phyloP scores from a whole-genome alignment of 2,797 vertebrate genomes.

The Enteromius trimaculatus region DNA sequence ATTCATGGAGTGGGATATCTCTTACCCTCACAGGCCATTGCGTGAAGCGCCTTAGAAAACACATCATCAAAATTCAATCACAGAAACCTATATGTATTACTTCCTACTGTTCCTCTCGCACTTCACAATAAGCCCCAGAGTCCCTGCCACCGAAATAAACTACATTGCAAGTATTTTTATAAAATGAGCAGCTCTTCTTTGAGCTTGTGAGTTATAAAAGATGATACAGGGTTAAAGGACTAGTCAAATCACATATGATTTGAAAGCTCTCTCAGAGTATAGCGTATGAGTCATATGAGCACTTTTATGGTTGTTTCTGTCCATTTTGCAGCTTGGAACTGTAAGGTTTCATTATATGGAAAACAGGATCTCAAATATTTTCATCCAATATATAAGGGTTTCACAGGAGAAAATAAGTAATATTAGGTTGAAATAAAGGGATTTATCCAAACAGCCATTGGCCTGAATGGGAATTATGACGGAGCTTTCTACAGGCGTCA shows the following conservation, averaged over 20 bases:
- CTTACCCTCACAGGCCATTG: neutral
- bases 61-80: conserved; percentile 21
- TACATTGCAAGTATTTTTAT: neutral
- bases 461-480: neutral
- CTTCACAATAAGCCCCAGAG: conserved; percentile 2
- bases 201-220: neutral
- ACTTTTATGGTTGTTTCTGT: neutral
- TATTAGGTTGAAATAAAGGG: neutral
- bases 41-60: conserved; percentile 22
- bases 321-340: neutral
- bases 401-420: neutral
- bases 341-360: neutral
- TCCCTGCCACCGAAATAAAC: neutral
- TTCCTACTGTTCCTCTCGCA: neutral
- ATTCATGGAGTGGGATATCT: conserved; percentile 17
- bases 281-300: neutral
- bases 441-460: neutral
- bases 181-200: neutral
- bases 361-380: neutral
- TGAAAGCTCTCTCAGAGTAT: neutral
- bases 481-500: neutral
- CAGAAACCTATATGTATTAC: conserved; percentile 13
- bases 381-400: neutral
- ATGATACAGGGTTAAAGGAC: conserved; percentile 1
- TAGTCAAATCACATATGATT: conserved; percentile 5